These are phyloP conservation scores for Manacus vitellinus DNA, from an alignment of 2,113 vertebrate genomes.

Conservation along the genomic window DNA sequence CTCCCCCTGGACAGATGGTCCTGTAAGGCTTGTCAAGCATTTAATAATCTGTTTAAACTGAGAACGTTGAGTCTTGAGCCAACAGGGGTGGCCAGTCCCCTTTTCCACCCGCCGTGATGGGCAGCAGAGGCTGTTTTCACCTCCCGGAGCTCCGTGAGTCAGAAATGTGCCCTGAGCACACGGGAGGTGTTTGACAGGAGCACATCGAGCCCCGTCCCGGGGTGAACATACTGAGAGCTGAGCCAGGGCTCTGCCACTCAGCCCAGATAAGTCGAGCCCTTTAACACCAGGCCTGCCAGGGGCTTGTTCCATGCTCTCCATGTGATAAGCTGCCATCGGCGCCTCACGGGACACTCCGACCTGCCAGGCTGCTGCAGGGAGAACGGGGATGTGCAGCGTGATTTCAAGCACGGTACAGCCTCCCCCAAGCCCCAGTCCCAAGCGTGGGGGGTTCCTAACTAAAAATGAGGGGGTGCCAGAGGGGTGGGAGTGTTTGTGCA, in stretches of 20 bases:
- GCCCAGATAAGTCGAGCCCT: slow-evolving; percentile 70
- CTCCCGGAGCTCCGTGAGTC: not conserved
- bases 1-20: not conserved
- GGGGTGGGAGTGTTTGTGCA: not conserved
- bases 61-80: not conserved
- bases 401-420: not conserved
- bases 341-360: slow-evolving; percentile 65
- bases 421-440: not conserved
- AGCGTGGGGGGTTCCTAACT: not conserved
- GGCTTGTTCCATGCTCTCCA: slow-evolving; percentile 69
- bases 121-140: not conserved
- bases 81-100: not conserved
- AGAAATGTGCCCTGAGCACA: not conserved
- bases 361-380: slow-evolving; percentile 37
- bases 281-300: slow-evolving; percentile 69
- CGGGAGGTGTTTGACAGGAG: slow-evolving; percentile 73
- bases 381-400: not conserved
- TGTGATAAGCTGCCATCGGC: slow-evolving; percentile 73
- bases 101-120: not conserved
- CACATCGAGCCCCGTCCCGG: slow-evolving; percentile 6
- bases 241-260: slow-evolving; percentile 68
- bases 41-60: not conserved
- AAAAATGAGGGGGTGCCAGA: not conserved
- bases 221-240: slow-evolving; percentile 12
- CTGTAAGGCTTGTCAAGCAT: not conserved